Conservation (phyloP, 1,140 invertebrate genomes). For the Sipha flava region DNA sequence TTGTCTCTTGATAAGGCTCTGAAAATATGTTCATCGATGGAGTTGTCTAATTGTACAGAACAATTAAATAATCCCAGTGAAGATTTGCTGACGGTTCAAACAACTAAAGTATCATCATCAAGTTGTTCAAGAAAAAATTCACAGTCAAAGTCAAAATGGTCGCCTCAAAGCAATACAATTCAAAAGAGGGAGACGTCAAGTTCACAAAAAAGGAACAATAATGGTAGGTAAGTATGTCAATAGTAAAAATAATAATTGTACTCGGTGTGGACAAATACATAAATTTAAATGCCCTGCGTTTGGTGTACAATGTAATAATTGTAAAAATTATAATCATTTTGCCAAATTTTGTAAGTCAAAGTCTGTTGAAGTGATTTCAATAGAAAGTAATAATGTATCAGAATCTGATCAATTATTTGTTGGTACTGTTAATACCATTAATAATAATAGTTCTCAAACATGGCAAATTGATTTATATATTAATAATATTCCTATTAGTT, state of each 20-base stretch:
- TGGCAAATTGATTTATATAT: neutral
- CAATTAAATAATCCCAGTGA: neutral
- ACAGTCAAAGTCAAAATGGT: no score
- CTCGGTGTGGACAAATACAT: neutral
- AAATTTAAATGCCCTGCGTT: neutral
- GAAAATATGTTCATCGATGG: neutral
- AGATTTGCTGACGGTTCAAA: neutral
- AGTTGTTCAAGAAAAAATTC: no score
- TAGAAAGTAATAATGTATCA: neutral
- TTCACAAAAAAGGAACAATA: neutral
- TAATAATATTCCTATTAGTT: neutral
- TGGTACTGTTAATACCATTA: neutral
- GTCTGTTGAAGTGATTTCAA: neutral
- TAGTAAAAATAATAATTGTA: neutral
- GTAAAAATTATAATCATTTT: neutral
- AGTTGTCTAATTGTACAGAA: neutral
- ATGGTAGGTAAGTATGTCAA: neutral
- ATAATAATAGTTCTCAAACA: no score
- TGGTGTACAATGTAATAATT: neutral
- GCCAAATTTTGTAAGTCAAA: neutral
- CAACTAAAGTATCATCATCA: no score
- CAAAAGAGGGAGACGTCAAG: no score
- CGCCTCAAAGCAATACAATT: no score
- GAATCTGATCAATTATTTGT: neutral
- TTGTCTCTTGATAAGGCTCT: neutral